A percentile compares a stretch with the other conserved stretches of the same genome.
Evolutionary conservation across 2,113 vertebrate species (phyloP).

Genomic region (Lichenostomus cassidix): DNA sequence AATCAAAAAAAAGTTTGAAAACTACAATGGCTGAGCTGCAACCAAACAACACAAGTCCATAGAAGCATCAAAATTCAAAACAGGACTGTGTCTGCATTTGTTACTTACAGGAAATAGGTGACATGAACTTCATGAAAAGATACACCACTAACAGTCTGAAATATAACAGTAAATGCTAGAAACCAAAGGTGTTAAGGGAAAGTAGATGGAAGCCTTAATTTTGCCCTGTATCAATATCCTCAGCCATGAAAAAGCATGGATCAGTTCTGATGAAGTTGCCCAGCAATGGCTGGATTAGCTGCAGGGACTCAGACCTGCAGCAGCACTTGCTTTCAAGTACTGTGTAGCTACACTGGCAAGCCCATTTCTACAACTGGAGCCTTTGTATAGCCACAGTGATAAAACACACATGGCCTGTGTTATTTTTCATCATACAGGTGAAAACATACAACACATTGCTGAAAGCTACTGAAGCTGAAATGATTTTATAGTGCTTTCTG

Average conservation of each 20-base stretch:
- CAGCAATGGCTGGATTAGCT: not conserved
- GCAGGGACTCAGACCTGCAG: not conserved
- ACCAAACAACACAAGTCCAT: not conserved
- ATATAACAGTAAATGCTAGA: not conserved
- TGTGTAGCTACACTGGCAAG: not conserved
- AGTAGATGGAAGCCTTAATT: not conserved
- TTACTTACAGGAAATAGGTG: not conserved
- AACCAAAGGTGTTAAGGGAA: not conserved
- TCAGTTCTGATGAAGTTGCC: not conserved
- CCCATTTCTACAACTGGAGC: not conserved
- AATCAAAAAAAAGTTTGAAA: not conserved
- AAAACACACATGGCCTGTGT: accelerated
- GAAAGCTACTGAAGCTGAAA: not conserved
- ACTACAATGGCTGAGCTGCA: not conserved
- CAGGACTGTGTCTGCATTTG: not conserved
- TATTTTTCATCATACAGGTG: not conserved
- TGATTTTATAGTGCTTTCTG: accelerated
- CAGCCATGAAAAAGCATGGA: not conserved
- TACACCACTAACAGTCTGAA: not conserved
- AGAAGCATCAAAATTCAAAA: not conserved
- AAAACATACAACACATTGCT: not conserved
- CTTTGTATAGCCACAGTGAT: not conserved
- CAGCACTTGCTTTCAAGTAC: not conserved
- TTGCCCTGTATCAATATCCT: not conserved
- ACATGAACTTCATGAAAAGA: not conserved